Conservation (phyloP, 2,797 vertebrate species). For the Gallinago nigripennis region DNA sequence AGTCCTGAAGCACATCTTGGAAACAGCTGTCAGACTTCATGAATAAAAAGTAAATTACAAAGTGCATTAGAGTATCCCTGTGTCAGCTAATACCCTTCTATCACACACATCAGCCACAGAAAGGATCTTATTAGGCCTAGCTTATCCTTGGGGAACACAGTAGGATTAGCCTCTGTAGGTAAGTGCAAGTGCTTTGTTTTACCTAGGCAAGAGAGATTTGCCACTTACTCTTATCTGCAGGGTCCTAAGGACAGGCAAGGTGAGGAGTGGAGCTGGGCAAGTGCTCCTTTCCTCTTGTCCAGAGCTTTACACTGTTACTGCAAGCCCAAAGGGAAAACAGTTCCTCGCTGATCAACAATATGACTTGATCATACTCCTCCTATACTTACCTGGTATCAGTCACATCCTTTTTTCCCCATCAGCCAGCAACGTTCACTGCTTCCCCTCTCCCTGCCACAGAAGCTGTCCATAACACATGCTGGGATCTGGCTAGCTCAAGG, state of each 20-base stretch:
- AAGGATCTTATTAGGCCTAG: neutral
- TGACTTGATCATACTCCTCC: neutral
- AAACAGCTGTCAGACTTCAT: slow-evolving; percentile 2
- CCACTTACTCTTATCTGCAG: neutral
- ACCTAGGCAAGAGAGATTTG: neutral
- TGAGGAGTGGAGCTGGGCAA: neutral
- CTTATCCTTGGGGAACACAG: neutral
- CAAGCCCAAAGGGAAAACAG: neutral
- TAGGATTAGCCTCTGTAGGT: neutral
- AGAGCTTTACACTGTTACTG: neutral
- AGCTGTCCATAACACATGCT: neutral
- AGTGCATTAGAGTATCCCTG: neutral
- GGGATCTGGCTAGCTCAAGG: neutral
- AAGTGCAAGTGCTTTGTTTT: neutral
- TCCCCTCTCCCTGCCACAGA: neutral
- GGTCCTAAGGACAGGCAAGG: neutral
- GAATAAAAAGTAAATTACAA: slow-evolving; percentile 29
- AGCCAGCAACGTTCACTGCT: neutral
- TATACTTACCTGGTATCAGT: neutral
- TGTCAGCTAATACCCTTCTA: slow-evolving; percentile 9
- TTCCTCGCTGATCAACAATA: neutral
- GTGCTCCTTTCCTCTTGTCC: neutral
- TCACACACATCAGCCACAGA: neutral
- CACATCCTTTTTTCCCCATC: neutral
- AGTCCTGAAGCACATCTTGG: slow-evolving; percentile 6